Evolutionary conservation across 2,797 vertebrate species (phyloP).

Genomic region (Alectoris magna): DNA sequence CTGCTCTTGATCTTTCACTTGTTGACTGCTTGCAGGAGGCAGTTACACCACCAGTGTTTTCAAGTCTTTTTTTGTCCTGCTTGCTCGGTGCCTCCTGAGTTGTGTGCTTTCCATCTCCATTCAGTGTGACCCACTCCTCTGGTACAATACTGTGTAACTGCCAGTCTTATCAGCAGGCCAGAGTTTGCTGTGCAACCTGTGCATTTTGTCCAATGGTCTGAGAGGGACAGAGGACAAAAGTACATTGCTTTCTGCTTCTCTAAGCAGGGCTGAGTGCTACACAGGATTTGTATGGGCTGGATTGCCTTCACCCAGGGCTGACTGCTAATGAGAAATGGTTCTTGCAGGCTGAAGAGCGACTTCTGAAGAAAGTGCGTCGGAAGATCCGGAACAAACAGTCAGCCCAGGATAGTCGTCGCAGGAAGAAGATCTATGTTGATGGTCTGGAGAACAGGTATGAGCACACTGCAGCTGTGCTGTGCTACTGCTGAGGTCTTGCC

Average conservation of each 20-base stretch:
- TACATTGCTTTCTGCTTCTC: fast-evolving
- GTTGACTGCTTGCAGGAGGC: not conserved
- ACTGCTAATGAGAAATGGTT: not conserved
- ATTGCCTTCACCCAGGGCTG: fast-evolving
- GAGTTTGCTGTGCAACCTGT: not conserved
- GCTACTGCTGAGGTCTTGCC: not conserved
- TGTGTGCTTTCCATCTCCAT: not conserved
- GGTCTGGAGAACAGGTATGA: conserved; percentile 89
- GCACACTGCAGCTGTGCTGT: not conserved
- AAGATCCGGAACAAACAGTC: conserved; percentile 94
- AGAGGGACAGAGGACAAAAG: not conserved
- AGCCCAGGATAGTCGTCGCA: conserved; percentile 89
- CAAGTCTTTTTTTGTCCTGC: not conserved
- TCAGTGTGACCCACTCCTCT: not conserved
- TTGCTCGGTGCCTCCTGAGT: not conserved
- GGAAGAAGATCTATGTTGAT: conserved; percentile 90
- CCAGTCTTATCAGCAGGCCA: not conserved
- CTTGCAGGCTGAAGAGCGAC: conserved; percentile 86
- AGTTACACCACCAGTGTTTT: not conserved
- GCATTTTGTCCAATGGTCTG: not conserved
- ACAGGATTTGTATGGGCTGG: fast-evolving
- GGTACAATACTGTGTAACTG: fast-evolving
- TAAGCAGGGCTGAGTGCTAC: fast-evolving
- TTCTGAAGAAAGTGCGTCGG: conserved; percentile 86
- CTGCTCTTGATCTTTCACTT: not conserved